phyloP scores from a whole-genome alignment of 2,888 invertebrate genomes.

The Gastrophysa polygoni region DNA sequence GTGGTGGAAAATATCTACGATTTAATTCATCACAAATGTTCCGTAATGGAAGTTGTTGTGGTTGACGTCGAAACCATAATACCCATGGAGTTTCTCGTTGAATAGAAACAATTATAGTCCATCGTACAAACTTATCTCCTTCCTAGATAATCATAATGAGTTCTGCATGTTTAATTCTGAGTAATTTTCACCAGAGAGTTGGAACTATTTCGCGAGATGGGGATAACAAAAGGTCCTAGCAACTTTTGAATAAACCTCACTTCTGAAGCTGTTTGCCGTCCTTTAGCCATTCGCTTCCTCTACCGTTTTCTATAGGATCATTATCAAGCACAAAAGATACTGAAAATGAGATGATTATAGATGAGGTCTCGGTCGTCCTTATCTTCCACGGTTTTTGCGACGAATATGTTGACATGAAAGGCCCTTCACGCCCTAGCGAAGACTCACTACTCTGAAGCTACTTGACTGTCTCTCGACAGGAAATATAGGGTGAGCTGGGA shows the following conservation, averaged over 20 bases:
- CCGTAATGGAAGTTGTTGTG: neutral
- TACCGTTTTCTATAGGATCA: conserved; percentile 51
- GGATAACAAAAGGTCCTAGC: conserved; percentile 48
- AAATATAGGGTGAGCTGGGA: conserved; percentile 23
- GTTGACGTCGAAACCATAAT: neutral
- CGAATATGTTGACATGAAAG: conserved; percentile 35
- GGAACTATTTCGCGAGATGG: conserved; percentile 45
- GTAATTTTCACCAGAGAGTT: conserved; percentile 40
- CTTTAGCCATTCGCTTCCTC: conserved; percentile 42
- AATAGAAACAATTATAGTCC: neutral
- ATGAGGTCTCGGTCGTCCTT: conserved; percentile 47
- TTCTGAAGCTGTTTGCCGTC: conserved; percentile 50
- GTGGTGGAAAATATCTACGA: no score
- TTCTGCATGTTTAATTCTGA: conserved; percentile 45
- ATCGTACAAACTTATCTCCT: neutral
- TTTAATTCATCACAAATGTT: no score
- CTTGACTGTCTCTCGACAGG: conserved; percentile 21
- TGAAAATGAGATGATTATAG: conserved; percentile 58
- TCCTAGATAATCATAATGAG: conserved; percentile 35
- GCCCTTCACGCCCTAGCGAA: conserved; percentile 22
- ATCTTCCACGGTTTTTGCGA: conserved; percentile 35
- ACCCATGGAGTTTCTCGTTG: neutral
- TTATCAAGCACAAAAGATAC: conserved; percentile 59
- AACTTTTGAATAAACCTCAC: conserved; percentile 44
- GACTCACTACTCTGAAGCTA: conserved; percentile 9